These are phyloP conservation scores for Ceraclea dissimilis DNA, from an alignment of 2,888 invertebrate genomes.

Conservation along the genomic window DNA sequence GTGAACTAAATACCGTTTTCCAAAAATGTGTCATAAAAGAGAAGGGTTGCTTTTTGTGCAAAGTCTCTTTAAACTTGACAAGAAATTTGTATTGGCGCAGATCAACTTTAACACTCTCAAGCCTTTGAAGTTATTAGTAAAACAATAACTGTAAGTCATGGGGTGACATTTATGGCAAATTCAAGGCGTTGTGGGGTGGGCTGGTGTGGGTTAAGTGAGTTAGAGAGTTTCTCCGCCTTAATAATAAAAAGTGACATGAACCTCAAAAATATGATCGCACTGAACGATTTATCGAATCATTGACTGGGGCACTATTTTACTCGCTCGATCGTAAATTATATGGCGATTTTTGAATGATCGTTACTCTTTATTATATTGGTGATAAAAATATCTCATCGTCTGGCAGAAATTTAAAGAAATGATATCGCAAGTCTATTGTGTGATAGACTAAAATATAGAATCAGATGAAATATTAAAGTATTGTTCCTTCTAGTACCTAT, in stretches of 20 bases:
- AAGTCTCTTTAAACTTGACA: background rate
- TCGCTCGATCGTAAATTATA: background rate
- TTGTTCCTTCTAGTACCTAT: too few species aligned
- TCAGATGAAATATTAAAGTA: too few species aligned
- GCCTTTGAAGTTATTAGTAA: constrained; percentile 4
- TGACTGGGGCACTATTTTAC: background rate
- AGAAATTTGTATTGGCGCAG: background rate
- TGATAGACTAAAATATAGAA: too few species aligned
- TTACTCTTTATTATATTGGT: too few species aligned
- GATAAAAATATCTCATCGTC: too few species aligned
- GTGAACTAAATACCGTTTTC: background rate
- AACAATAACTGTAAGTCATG: constrained; percentile 14
- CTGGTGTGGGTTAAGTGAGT: constrained; percentile 1
- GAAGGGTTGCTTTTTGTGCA: background rate
- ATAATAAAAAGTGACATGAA: background rate
- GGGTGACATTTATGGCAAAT: constrained; percentile 21
- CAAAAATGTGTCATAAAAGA: background rate
- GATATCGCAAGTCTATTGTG: too few species aligned
- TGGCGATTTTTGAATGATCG: background rate
- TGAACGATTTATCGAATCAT: constrained; percentile 1
- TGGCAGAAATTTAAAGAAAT: too few species aligned
- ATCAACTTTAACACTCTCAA: constrained; percentile 3
- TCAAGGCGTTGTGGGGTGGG: constrained; percentile 5
- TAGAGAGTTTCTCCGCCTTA: background rate
- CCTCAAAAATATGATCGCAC: background rate